Evolutionary conservation across 2,797 vertebrate genomes (phyloP).

Genomic region (Buphagus erythrorhynchus): DNA sequence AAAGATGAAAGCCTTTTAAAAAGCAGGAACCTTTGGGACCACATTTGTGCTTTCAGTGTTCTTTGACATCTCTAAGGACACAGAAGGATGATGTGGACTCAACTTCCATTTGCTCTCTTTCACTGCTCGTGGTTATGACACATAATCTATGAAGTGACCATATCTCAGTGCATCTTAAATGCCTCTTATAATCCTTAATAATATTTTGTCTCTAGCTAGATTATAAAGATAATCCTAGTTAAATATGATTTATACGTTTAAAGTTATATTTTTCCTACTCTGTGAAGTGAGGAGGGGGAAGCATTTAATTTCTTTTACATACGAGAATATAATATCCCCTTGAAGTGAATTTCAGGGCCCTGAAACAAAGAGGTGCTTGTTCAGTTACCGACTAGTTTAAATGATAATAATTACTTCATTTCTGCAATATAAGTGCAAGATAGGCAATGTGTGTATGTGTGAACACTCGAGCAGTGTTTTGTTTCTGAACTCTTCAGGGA

Average conservation of each 20-base stretch:
- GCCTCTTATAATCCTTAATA: background rate
- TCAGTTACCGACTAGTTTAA: background rate
- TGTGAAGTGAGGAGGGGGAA: background rate
- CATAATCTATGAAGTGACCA: background rate
- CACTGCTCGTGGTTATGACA: background rate
- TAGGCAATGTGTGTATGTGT: background rate
- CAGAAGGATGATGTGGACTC: background rate
- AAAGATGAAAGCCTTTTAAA: background rate
- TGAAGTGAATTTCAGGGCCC: background rate
- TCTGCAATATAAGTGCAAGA: background rate
- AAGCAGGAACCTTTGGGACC: background rate
- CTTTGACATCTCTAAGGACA: background rate
- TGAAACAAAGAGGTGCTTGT: background rate
- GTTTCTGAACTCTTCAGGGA: conserved; percentile 77
- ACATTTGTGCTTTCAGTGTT: background rate
- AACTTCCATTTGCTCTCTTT: background rate
- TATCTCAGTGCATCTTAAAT: background rate
- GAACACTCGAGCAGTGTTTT: background rate
- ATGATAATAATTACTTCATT: background rate
- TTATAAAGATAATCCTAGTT: background rate
- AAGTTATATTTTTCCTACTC: background rate
- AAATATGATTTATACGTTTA: background rate
- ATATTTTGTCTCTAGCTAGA: background rate
- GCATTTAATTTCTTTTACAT: background rate
- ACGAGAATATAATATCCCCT: background rate